Conservation (phyloP, 1,140 invertebrate genomes). For the Drosophila lowei region DNA sequence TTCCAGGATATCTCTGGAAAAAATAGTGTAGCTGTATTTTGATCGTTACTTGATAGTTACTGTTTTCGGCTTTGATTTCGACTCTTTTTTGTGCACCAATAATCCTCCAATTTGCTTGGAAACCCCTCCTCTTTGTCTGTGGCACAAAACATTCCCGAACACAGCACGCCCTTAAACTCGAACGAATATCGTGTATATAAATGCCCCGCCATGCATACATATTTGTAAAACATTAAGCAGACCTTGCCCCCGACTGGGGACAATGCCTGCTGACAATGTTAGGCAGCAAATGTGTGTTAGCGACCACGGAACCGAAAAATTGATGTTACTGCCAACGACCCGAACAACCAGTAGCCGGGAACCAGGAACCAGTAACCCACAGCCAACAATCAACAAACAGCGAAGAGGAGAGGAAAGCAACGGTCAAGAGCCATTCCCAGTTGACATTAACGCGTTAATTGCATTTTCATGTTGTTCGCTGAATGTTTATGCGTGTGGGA, state of each 20-base stretch:
- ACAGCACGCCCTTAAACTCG: background rate
- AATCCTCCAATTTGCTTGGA: too few species aligned
- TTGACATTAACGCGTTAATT: constrained; percentile 79
- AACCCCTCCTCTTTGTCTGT: too few species aligned
- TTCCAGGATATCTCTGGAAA: too few species aligned
- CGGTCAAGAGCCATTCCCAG: constrained; percentile 59
- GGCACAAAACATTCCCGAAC: too few species aligned
- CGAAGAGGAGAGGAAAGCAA: background rate
- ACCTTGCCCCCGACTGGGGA: background rate
- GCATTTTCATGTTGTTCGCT: constrained; percentile 74
- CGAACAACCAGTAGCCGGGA: constrained; percentile 11
- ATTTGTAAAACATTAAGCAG: constrained; percentile 50
- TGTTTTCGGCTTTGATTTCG: too few species aligned
- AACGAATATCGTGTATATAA: too few species aligned
- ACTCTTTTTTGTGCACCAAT: too few species aligned
- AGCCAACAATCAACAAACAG: constrained; percentile 9
- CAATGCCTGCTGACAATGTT: constrained; percentile 22
- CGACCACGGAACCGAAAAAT: constrained; percentile 42
- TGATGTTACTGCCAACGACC: constrained; percentile 18
- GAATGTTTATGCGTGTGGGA: constrained; percentile 38
- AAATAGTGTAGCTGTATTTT: too few species aligned
- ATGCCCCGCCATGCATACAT: constrained; percentile 1
- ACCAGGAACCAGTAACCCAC: background rate
- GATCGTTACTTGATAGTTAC: too few species aligned
- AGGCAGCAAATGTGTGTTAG: constrained; percentile 42